Evolutionary conservation across 2,888 invertebrate genomes (phyloP), one percentile per base, ranked within the genome.

Genomic region (Adineta ricciae): DNA sequence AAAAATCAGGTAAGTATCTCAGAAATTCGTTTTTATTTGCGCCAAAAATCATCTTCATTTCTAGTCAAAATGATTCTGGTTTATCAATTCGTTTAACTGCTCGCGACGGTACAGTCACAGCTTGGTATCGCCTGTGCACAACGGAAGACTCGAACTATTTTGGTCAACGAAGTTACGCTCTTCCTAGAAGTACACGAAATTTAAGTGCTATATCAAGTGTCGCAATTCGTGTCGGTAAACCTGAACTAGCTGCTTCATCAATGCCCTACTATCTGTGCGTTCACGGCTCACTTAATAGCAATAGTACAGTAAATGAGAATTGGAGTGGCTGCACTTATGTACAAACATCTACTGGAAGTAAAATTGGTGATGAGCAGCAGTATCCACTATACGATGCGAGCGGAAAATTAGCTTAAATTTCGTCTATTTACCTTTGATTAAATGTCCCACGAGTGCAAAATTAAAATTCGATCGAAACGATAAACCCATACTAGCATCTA

Each of bases 391-490:
- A 14, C 5, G 32, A 64, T 64, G 64, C 9, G 5, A 54, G 19
- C 19, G 50, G 50, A 50, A 50, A 50, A 50, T 50, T 50, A 50
- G 19, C 19, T 2, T 50, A 50, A 9, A 16, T 46, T 46, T 46
- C 11, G 5, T 46, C 46, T 46, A 11, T 9, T 83, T 38, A 52
- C 85, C 91, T 90, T 98, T 98, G 86, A 98, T 92, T 86, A 98
- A 92, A 92, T 98, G 97, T 0, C 98, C 98, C 82, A 97, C 97
- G 84, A 98, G 92, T 9, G 97, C 97, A 92, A 98, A 98, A 92
- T 98, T 96, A 91, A 98, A 98, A 92, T 91, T 91, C 83, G 90
- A 89, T 86, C 95, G 95, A 91, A 97, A 97, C 86, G 96, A 96
- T 64, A 97, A 92, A 41, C 97, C 97, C 41, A 98, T 96, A 8